phyloP scores from a whole-genome alignment of 1,140 invertebrate species.

The Conopomorpha cramerella region DNA sequence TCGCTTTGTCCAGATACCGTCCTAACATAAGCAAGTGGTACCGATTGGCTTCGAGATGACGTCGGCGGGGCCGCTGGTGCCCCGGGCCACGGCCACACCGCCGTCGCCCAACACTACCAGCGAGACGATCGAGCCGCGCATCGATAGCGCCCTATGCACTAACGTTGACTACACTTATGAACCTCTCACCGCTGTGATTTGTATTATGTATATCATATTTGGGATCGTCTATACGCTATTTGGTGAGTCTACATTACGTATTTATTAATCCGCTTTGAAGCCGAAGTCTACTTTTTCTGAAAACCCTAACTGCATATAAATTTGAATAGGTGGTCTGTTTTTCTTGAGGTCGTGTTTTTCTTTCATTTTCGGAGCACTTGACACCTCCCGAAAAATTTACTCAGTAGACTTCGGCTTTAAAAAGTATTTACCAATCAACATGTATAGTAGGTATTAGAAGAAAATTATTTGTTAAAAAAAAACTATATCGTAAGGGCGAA shows the following conservation, averaged over 20 bases:
- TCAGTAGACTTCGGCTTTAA: no score
- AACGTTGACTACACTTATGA: constrained; percentile 50
- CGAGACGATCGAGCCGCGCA: constrained; percentile 39
- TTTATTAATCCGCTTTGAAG: neutral
- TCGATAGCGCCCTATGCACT: constrained; percentile 46
- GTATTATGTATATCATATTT: constrained; percentile 60
- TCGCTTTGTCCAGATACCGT: no score
- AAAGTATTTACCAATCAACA: no score
- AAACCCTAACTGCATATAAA: neutral
- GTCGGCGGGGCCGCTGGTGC: constrained; percentile 49
- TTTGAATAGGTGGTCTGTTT: no score
- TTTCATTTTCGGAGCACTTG: no score
- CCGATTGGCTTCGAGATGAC: constrained; percentile 37
- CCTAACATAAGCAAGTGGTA: no score
- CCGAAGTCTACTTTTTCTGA: no score
- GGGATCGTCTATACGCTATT: constrained; percentile 66
- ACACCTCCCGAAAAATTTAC: no score
- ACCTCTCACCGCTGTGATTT: constrained; percentile 40
- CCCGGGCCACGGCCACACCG: constrained; percentile 36
- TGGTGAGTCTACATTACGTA: constrained; percentile 47
- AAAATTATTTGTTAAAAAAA: no score
- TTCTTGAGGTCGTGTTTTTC: no score
- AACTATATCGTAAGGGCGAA: no score
- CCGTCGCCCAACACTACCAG: constrained; percentile 37
- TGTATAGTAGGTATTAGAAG: no score